These are phyloP conservation scores for Polylopha cassiicola DNA, from an alignment of 2,888 invertebrate genomes.

Conservation along the genomic window DNA sequence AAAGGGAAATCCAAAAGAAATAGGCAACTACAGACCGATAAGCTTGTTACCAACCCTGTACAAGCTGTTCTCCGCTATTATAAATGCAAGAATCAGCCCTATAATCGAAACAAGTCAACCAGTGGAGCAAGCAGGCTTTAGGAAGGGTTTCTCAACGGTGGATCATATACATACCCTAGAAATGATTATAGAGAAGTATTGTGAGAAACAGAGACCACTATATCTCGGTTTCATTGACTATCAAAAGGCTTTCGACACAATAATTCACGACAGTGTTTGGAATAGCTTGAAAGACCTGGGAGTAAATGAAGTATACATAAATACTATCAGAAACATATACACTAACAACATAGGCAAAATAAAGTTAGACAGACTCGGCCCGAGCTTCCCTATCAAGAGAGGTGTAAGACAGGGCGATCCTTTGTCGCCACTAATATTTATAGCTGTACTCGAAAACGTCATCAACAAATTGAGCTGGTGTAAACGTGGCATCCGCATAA, in stretches of 20 bases:
- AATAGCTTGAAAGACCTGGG: neutral
- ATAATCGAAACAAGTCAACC: slow-evolving; percentile 5
- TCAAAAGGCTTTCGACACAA: slow-evolving; percentile 5
- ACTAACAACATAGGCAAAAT: neutral
- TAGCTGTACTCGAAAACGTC: slow-evolving; percentile 1
- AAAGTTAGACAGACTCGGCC: slow-evolving; percentile 2
- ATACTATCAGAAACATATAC: neutral
- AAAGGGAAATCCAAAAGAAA: no score
- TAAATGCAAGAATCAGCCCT: slow-evolving; percentile 2
- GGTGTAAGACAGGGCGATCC: no score
- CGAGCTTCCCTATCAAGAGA: neutral
- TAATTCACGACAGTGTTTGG: neutral
- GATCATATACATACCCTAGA: slow-evolving; percentile 3
- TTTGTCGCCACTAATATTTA: no score
- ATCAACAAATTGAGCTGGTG: slow-evolving; percentile 2
- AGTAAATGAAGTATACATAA: slow-evolving; percentile 1
- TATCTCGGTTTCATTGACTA: no score
- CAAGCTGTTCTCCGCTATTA: slow-evolving; percentile 5
- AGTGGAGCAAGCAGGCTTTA: slow-evolving; percentile 9
- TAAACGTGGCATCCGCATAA: slow-evolving; percentile 2
- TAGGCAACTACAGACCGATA: slow-evolving; percentile 14
- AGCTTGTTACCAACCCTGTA: slow-evolving; percentile 5
- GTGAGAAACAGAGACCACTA: neutral
- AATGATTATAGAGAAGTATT: slow-evolving; percentile 4
- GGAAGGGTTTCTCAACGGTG: neutral